Conservation (phyloP, 2,888 invertebrate genomes). For the Eucera pruinosa region DNA sequence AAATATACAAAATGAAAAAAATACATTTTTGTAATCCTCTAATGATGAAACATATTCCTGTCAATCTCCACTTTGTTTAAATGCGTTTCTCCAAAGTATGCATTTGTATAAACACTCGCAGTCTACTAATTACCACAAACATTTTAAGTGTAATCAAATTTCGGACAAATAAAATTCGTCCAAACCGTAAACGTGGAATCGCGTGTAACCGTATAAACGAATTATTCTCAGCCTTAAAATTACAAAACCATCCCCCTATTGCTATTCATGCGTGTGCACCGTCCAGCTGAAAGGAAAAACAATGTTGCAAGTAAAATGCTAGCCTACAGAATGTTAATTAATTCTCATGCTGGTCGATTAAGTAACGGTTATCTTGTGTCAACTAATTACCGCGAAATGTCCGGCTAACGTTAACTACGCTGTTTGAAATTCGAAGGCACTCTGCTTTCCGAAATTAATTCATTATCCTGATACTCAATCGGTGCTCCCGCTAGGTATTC, state of each 20-base stretch:
- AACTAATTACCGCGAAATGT: constrained; percentile 52
- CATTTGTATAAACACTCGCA: no score
- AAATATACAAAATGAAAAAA: no score
- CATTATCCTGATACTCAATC: constrained; percentile 25
- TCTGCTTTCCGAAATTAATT: constrained; percentile 11
- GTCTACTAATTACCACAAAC: constrained; percentile 8
- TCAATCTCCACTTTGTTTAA: no score
- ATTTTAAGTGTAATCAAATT: constrained; percentile 15
- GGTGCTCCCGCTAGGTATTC: neutral
- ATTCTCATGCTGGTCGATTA: constrained; percentile 42
- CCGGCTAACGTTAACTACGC: constrained; percentile 25
- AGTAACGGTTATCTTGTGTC: constrained; percentile 41
- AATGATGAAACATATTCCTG: no score
- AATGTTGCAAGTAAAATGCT: constrained; percentile 28
- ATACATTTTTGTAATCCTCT: no score
- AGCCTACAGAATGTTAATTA: constrained; percentile 33
- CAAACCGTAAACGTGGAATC: neutral
- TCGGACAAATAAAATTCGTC: neutral
- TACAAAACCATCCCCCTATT: neutral
- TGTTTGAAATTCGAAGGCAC: constrained; percentile 43
- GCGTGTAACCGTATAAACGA: constrained; percentile 23
- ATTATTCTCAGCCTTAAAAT: constrained; percentile 9
- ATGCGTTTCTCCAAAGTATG: no score
- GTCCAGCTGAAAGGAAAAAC: neutral
- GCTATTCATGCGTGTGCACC: neutral